Conservation (phyloP, 2,797 vertebrate genomes). For the Anabas testudineus region DNA sequence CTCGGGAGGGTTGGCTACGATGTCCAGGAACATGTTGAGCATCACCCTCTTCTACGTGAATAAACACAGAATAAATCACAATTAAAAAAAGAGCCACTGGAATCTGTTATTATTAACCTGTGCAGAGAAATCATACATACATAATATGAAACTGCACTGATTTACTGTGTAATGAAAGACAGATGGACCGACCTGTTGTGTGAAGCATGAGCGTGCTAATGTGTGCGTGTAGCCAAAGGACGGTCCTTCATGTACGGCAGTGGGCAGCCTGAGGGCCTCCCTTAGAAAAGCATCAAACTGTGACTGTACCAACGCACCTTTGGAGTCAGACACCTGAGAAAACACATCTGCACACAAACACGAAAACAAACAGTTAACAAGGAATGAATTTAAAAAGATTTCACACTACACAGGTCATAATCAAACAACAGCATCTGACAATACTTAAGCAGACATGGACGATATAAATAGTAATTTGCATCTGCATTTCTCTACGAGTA, state of each 20-base stretch:
- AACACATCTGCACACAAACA: slow-evolving; percentile 88
- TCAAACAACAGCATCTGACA: too few relatives aligned
- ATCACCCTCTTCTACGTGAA: slow-evolving; percentile 90
- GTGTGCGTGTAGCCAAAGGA: slow-evolving; percentile 94
- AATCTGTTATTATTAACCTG: too few relatives aligned
- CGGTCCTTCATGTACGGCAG: slow-evolving; percentile 92
- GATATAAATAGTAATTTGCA: too few relatives aligned
- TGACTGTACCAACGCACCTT: slow-evolving; percentile 87
- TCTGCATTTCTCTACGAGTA: too few relatives aligned
- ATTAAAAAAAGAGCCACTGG: not conserved
- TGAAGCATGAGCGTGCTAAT: slow-evolving; percentile 88
- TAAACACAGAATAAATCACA: not conserved
- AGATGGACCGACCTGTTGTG: slow-evolving; percentile 85
- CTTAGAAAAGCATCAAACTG: slow-evolving; percentile 92
- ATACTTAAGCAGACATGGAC: too few relatives aligned
- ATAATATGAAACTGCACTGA: too few relatives aligned
- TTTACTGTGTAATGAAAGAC: not conserved
- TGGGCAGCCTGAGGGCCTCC: slow-evolving; percentile 92
- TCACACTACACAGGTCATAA: too few relatives aligned
- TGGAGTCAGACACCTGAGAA: slow-evolving; percentile 94
- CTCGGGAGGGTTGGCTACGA: slow-evolving; percentile 91
- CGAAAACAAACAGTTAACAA: slow-evolving; percentile 3
- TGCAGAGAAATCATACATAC: too few relatives aligned
- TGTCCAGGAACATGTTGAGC: slow-evolving; percentile 94
- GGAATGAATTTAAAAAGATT: not conserved